These are phyloP conservation scores for Microctonus hyperodae DNA, from an alignment of 2,888 invertebrate species.

Conservation along the genomic window DNA sequence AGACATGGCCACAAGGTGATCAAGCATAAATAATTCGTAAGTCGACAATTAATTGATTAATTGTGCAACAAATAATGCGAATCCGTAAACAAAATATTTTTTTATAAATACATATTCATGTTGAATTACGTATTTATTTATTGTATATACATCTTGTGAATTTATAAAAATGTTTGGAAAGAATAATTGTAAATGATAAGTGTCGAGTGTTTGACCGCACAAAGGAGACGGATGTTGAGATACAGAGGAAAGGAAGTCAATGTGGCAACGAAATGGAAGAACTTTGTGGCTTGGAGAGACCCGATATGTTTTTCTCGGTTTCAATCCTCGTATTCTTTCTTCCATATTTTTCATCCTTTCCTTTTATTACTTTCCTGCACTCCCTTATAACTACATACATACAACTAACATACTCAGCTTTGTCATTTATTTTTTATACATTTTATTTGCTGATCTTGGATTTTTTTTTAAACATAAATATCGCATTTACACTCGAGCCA, in stretches of 20 bases:
- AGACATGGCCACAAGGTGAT: not conserved
- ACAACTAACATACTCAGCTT: not conserved
- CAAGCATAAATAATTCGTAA: not conserved
- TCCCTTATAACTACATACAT: not conserved
- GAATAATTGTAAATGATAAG: not conserved
- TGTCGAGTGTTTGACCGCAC: not conserved
- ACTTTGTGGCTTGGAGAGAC: slow-evolving; percentile 6
- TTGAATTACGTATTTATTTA: too few species aligned
- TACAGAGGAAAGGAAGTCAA: slow-evolving; percentile 1
- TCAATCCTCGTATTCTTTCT: slow-evolving; percentile 35
- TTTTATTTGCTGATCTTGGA: not conserved
- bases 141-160: too few species aligned
- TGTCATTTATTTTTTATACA: not conserved
- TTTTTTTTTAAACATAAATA: slow-evolving; percentile 3
- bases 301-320: slow-evolving; percentile 29
- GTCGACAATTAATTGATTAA: not conserved
- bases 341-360: not conserved
- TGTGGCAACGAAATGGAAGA: slow-evolving; percentile 15
- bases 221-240: not conserved
- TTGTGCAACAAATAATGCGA: not conserved
- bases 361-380: not conserved
- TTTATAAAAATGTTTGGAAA: not conserved
- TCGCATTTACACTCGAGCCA: slow-evolving; percentile 6
- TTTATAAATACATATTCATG: too few species aligned
- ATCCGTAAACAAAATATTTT: too few species aligned